A percentile compares a stretch with the other conserved stretches of the same genome.
phyloP scores from a whole-genome alignment of 2,113 vertebrate species.

The Ammospiza caudacuta region DNA sequence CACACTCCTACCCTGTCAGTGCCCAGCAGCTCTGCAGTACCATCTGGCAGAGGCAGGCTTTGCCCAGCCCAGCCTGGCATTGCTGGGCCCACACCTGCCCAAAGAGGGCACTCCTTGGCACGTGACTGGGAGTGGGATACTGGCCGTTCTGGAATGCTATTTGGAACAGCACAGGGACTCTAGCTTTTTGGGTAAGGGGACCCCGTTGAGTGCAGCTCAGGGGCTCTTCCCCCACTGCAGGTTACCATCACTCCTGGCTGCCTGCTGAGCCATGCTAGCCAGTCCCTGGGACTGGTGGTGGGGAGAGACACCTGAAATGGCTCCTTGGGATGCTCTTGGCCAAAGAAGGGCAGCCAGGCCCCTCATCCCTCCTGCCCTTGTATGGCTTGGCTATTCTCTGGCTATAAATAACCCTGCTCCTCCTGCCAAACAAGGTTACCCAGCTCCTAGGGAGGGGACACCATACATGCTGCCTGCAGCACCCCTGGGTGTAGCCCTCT shows the following conservation, averaged over 20 bases:
- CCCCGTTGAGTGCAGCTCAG: background rate
- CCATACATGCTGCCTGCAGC: background rate
- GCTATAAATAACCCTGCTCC: slow-evolving; percentile 42
- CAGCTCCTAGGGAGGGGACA: background rate
- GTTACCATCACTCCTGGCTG: background rate
- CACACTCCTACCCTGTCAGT: background rate
- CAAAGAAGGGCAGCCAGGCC: slow-evolving; percentile 33
- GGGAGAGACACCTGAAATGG: background rate
- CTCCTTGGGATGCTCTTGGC: background rate
- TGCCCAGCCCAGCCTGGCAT: background rate
- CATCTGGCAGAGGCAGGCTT: background rate
- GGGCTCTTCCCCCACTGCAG: no score
- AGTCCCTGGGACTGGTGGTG: background rate
- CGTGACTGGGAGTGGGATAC: background rate
- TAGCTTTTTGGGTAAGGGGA: background rate
- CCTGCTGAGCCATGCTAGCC: background rate
- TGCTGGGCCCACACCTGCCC: background rate
- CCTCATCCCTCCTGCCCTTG: slow-evolving; percentile 31
- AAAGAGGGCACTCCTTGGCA: background rate
- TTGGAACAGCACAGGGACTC: background rate
- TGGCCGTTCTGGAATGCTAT: fast-evolving
- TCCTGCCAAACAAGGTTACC: slow-evolving; percentile 30
- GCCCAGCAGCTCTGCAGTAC: background rate
- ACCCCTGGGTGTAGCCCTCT: fast-evolving
- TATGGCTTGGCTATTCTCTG: slow-evolving; percentile 23